These are phyloP conservation scores for Corvus cornix DNA, from an alignment of 2,113 vertebrate species.

Conservation along the genomic window DNA sequence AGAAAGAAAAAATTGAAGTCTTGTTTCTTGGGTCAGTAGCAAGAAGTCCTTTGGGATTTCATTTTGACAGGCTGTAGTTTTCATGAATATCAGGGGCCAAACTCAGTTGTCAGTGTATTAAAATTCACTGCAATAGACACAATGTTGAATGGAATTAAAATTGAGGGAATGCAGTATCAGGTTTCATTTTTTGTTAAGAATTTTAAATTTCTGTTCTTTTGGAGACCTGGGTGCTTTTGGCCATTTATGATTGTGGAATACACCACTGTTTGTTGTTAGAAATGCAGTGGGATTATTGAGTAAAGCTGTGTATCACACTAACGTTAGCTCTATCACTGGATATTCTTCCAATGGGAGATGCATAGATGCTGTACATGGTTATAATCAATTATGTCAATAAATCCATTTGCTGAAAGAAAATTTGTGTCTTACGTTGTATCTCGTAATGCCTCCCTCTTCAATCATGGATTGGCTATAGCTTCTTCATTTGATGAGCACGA, in stretches of 20 bases:
- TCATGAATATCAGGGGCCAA: not conserved
- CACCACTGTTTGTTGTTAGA: conserved; percentile 27
- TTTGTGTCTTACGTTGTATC: not conserved
- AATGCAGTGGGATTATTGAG: conserved; percentile 12
- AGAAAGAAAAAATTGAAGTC: not conserved
- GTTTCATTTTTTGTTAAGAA: not conserved
- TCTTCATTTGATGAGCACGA: not conserved
- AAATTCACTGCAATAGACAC: not conserved
- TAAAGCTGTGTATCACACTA: conserved; percentile 66
- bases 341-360: conserved; percentile 74
- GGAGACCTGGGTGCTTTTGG: not conserved
- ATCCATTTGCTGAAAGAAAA: conserved; percentile 56
- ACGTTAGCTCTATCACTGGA: conserved; percentile 63
- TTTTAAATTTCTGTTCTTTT: not conserved
- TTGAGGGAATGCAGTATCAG: not conserved
- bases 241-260: not conserved
- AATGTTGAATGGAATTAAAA: not conserved
- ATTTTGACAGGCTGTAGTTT: not conserved
- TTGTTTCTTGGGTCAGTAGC: not conserved
- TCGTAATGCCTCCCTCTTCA: not conserved
- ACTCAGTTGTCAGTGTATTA: not conserved
- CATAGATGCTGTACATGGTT: conserved; percentile 69
- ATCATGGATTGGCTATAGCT: not conserved
- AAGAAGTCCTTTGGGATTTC: not conserved
- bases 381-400: conserved; percentile 73